Base-by-base conservation (phyloP, 1,140 invertebrate species). In the Hydropsyche tenuis region DNA sequence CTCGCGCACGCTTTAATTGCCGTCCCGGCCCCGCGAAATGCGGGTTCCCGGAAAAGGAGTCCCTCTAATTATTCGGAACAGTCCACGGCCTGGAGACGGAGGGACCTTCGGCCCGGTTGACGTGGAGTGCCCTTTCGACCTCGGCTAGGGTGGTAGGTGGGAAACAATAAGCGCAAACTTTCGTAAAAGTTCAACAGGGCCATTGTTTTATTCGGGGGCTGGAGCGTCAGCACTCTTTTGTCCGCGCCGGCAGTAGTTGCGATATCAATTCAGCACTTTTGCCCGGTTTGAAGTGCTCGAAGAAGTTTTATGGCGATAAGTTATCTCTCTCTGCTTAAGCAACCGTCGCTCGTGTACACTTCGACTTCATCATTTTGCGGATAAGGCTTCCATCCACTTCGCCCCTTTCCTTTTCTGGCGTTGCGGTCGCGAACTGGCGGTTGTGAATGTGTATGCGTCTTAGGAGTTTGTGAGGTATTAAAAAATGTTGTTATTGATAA, bases 81-180 rank as follows among this genome's bases (percentile, higher is more conserved):
- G n/a, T n/a, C n/a, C n/a, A n/a, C n/a, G n/a, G n/a, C n/a, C n/a
- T n/a, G n/a, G n/a, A n/a, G n/a, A n/a, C n/a, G n/a, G n/a, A n/a
- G n/a, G n/a, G n/a, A n/a, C n/a, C n/a, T n/a, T n/a, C n/a, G n/a
- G n/a, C n/a, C n/a, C n/a, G n/a, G n/a, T n/a, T n/a, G n/a, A n/a
- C n/a, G n/a, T n/a, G n/a, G n/a, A n/a, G n/a, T n/a, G n/a, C n/a
- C n/a, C 9, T 37, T 37, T 9, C 30, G 30, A 37, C n/a, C 14
- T 46, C 48, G 20, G 48, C 48, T 6, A 53, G 16, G 16, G 48
- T 16, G 18, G 45, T 16, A 64, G 62, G 14, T 45, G 12, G 45
- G 60, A 65, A 72, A 72, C 70, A 75, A 72, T 75, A 69, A 75
- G 48, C 46, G 42, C 60, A 70, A 75, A 75, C 69, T 75, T 69